Percentiles rank a stretch among this genome's conserved stretches.
Conservation (phyloP, 2,797 vertebrate genomes). For the Syngnathus acus region DNA sequence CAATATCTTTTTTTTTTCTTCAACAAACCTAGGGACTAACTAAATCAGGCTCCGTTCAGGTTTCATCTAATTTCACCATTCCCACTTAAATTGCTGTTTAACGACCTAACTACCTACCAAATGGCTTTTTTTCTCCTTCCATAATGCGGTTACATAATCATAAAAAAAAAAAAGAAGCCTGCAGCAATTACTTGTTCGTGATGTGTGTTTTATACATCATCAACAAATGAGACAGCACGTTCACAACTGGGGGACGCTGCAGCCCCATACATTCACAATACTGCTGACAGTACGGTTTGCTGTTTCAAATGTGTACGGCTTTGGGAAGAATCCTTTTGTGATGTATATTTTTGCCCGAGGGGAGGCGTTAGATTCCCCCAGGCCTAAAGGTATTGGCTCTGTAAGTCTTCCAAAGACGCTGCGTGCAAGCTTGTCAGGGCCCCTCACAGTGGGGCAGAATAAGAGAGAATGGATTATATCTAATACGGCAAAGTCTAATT, state of each 20-base stretch:
- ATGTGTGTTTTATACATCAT: slow-evolving; percentile 2
- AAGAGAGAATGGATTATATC: slow-evolving; percentile 59
- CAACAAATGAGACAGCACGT: slow-evolving; percentile 7
- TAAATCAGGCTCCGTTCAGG: not conserved
- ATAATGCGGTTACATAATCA: not conserved
- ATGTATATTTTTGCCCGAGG: slow-evolving; percentile 47
- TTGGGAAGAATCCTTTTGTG: slow-evolving; percentile 37
- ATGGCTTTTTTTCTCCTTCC: not conserved
- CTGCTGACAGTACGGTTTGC: slow-evolving; percentile 38
- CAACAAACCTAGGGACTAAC: not conserved
- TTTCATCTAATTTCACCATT: not conserved
- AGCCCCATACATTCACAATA: slow-evolving; percentile 33
- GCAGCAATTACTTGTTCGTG: not conserved
- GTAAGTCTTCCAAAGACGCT: slow-evolving; percentile 40
- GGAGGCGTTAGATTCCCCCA: slow-evolving; percentile 32
- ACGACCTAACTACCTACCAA: not conserved
- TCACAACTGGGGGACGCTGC: not conserved
- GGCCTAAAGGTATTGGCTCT: slow-evolving; percentile 41
- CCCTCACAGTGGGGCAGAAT: slow-evolving; percentile 45
- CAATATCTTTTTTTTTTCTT: not conserved
- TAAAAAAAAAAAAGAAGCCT: not conserved
- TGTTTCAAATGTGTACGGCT: slow-evolving; percentile 38
- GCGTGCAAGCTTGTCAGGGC: slow-evolving; percentile 43
- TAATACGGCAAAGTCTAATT: slow-evolving; percentile 59
- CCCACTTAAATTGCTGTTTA: not conserved